Percentiles rank a stretch among this genome's conserved stretches.
These are phyloP conservation scores for Chydorus sphaericus DNA, from an alignment of 2,888 invertebrate species.

Conservation along the genomic window DNA sequence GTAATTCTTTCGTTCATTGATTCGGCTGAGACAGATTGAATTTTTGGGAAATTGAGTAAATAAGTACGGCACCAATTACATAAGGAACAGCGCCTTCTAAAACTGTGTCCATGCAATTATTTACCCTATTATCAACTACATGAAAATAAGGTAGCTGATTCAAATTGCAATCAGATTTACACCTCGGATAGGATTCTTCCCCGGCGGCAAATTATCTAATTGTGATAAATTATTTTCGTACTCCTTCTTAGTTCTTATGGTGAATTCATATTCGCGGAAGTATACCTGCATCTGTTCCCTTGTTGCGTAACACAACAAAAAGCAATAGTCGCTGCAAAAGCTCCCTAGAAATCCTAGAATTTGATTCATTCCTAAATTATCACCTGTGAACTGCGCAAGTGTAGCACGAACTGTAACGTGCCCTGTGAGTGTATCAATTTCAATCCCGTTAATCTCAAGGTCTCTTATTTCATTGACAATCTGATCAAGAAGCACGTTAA, in stretches of 20 bases:
- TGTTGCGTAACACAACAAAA: background rate
- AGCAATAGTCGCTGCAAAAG: background rate
- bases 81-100: too few species aligned
- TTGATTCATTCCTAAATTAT: too few species aligned
- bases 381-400: background rate
- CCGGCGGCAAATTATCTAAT: background rate
- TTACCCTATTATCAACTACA: background rate
- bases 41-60: too few species aligned
- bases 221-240: background rate
- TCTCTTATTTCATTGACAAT: background rate
- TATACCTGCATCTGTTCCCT: background rate
- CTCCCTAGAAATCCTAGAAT: background rate
- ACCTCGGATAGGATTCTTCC: background rate
- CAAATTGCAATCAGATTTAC: background rate
- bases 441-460: background rate
- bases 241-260: background rate
- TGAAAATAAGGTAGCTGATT: background rate
- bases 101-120: too few species aligned
- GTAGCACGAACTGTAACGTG: background rate
- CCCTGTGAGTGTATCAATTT: background rate
- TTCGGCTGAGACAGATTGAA: too few species aligned
- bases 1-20: too few species aligned
- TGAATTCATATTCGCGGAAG: background rate
- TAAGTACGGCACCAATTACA: too few species aligned
- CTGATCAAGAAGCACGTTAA: background rate